A percentile compares a stretch with the other conserved stretches of the same genome.
These are phyloP conservation scores for Erpetoichthys calabaricus DNA, from an alignment of 2,797 vertebrate genomes.

Conservation along the genomic window DNA sequence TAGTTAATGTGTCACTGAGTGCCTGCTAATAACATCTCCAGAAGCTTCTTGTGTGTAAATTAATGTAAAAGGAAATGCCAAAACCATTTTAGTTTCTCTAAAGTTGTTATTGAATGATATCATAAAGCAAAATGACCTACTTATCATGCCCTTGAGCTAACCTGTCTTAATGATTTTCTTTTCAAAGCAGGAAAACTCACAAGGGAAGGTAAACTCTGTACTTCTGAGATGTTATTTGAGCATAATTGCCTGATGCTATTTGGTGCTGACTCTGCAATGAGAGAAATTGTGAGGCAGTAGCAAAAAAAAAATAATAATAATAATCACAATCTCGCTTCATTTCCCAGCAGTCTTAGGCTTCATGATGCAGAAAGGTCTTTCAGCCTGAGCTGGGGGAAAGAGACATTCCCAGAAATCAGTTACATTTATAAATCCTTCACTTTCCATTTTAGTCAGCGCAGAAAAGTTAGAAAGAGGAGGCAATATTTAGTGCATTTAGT, in stretches of 20 bases:
- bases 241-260: slow-evolving; percentile 12
- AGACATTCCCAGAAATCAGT: slow-evolving; percentile 33
- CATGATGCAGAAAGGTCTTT: slow-evolving; percentile 30
- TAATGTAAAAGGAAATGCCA: not conserved
- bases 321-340: slow-evolving; percentile 27
- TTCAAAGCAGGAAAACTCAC: not conserved
- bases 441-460: slow-evolving; percentile 40
- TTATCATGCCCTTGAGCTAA: slow-evolving; percentile 1
- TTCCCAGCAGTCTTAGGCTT: slow-evolving; percentile 27
- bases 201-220: not conserved
- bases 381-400: slow-evolving; percentile 28
- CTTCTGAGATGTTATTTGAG: slow-evolving; percentile 5
- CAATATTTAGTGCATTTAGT: slow-evolving; percentile 30
- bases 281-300: slow-evolving; percentile 29
- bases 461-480: slow-evolving; percentile 41
- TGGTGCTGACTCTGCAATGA: slow-evolving; percentile 27
- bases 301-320: slow-evolving; percentile 25
- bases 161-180: slow-evolving; percentile 1
- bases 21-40: too few species aligned
- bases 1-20: too few species aligned
- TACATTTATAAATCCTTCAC: slow-evolving; percentile 28
- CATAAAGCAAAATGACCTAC: slow-evolving; percentile 1
- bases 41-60: not conserved
- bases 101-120: not conserved
- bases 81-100: not conserved